Base-by-base conservation (phyloP, 2,113 vertebrate genomes). In the Esox niger region DNA sequence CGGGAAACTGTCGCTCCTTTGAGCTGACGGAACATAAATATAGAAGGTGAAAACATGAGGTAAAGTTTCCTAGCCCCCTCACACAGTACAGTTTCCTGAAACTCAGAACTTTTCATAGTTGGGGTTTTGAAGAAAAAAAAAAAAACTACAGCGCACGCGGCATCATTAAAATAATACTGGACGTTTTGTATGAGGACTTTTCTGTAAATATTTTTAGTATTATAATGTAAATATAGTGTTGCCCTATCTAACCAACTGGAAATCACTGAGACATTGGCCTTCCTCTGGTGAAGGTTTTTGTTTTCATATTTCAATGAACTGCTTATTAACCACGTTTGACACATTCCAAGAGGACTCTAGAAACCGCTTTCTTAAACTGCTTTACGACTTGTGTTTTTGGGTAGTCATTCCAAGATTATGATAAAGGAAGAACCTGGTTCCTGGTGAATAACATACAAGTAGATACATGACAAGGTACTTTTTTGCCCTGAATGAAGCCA, bases 21-120 rank as follows among this genome's bases (percentile, higher is more conserved):
- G 59, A 77, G 75, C 52, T 60, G 73, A 66, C 31, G 33, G 52
- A 62, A 69, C 74, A 79, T 71, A 77, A 84, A 81, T 68, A 73
- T 33, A 61, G 32, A 60, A 75, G 33, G 56, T 59, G 66, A 68
- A 32, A 74, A 62, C 61, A 46, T 15, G 38, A 70, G 31, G 43
- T 52, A 73, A 27, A 73, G 64, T 67, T 78, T 80, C 68, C 31
- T 7, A 11, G 31, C 64, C 56, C 38, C 30, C 26, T 71, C 46
- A 26, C 79, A 26, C 47, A 62, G 47, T 54, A 10, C 55, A 43
- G 47, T 23, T 68, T 33, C 27, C 62, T 30, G 46, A 52, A 49
- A 62, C 33, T 69, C 32, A 55, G 23, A 35, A 70, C 58, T 27
- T 61, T 49, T 64, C 43, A 46, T 11, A 13, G 43, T n/a, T 4